Evolutionary conservation across 2,113 vertebrate genomes (phyloP).

Genomic region (Oxyura jamaicensis): DNA sequence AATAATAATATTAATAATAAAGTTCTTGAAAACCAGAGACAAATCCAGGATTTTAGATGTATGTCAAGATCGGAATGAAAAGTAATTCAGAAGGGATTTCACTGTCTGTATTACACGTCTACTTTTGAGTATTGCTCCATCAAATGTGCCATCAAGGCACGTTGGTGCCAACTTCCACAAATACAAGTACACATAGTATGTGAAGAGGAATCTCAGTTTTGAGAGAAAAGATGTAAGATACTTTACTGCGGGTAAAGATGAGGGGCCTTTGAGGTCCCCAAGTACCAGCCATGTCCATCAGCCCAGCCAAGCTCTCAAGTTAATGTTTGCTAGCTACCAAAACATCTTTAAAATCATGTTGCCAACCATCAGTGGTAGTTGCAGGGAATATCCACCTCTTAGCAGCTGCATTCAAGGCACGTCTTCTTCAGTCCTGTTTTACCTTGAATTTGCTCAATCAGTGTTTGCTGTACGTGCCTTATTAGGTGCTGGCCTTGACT

Average conservation of each 20-base stretch:
- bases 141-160: not conserved
- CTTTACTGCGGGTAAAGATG: not conserved
- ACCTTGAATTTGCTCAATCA: not conserved
- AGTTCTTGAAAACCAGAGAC: not conserved
- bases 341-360: not conserved
- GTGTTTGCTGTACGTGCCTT: not conserved
- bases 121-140: not conserved
- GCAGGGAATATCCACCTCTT: not conserved
- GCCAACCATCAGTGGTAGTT: not conserved
- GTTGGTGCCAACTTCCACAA: accelerated
- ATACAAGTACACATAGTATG: accelerated
- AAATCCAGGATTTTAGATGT: constrained; percentile 1
- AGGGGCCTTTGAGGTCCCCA: not conserved
- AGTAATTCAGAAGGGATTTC: constrained; percentile 5
- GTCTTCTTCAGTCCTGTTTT: not conserved
- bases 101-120: not conserved
- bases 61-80: not conserved
- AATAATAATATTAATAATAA: not conserved
- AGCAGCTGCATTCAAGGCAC: not conserved
- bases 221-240: not conserved
- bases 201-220: not conserved
- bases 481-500: not conserved
- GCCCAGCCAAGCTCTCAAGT: not conserved
- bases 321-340: not conserved
- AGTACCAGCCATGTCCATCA: not conserved